Evolutionary conservation across 2,797 vertebrate genomes (phyloP), one percentile per base, ranked within the genome.

Genomic region (Lepus oiostolus): DNA sequence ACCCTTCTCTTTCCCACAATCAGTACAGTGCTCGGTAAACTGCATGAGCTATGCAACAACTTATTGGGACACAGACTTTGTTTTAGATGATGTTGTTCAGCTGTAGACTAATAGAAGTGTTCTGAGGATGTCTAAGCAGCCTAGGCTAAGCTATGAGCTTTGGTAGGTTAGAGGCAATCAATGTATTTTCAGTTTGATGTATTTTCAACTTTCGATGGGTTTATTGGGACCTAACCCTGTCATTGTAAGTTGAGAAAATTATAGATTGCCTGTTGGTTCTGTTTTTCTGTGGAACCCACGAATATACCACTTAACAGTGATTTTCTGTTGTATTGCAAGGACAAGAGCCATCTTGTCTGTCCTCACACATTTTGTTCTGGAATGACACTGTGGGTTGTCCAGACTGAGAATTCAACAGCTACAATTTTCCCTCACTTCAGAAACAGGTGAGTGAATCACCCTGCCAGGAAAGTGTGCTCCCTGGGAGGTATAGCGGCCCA

Each of bases 301-400:
- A 79, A 42, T 38, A 70, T 0, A 74, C 22, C 80, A 22, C 8
- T 28, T 30, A 47, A 86, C 4, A 21, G 30, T 93, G 0, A 92
- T 93, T 97, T 94, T 94, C 87, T 90, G 79, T 83, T 68, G 22
- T 26, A 87, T 32, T 94, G 72, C 2, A 30, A 96, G 88, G 4
- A 38, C 58, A 93, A 28, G 97, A 77, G 22, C 65, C 72, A 6
- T 14, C 30, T 88, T 79, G 62, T 74, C 90, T 72, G 67, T 79
- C 30, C 50, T 90, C 62, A 65, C 30, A 42, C 35, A 32, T 85
- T 77, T 90, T 62, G 10, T 76, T 94, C n/a, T 13, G 13, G 52
- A 85, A 63, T 70, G 75, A 65, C 58, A 9, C 19, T 52, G 38
- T 21, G 63, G 7, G 1, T 54, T 62, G 17, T 26, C 19, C 32